phyloP scores from a whole-genome alignment of 92 coral and sea anemone genomes.

The Phenganax subtilis region DNA sequence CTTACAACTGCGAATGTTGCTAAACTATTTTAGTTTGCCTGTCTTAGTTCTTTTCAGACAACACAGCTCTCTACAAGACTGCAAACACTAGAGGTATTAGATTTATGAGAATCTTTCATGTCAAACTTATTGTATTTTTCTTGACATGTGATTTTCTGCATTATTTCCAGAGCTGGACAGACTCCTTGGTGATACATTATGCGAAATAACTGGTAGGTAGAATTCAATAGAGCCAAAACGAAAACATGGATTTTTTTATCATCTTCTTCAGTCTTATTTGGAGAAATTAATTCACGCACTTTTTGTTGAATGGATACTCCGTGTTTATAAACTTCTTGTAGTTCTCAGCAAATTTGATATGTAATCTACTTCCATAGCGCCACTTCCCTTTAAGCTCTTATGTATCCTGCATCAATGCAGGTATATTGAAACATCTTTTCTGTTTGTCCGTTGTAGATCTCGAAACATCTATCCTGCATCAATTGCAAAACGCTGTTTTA shows the following conservation, averaged over 20 bases:
- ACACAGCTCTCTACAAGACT: constrained; percentile 91
- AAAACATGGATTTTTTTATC: background rate
- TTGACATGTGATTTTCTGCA: background rate
- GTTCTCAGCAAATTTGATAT: too few species aligned
- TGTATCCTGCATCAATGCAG: too few species aligned
- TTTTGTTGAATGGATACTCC: too few species aligned
- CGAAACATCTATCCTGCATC: constrained; percentile 95
- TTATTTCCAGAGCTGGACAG: constrained; percentile 69
- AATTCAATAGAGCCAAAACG: background rate
- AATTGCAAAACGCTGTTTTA: constrained; percentile 72
- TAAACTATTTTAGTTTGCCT: background rate
- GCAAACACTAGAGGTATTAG: constrained; percentile 82
- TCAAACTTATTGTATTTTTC: background rate
- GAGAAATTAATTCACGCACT: too few species aligned
- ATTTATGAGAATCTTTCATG: background rate
- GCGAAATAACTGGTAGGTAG: constrained; percentile 84
- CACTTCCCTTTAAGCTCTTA: too few species aligned
- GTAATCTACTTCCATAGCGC: background rate
- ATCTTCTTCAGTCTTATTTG: too few species aligned
- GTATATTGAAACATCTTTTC: too few species aligned
- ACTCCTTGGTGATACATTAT: constrained; percentile 91
- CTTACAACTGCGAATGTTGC: background rate
- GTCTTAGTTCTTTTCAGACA: constrained; percentile 77
- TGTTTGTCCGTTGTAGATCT: constrained; percentile 54
- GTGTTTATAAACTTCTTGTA: too few species aligned